Evolutionary conservation across 2,113 vertebrate species (phyloP).

Genomic region (Uria aalge): DNA sequence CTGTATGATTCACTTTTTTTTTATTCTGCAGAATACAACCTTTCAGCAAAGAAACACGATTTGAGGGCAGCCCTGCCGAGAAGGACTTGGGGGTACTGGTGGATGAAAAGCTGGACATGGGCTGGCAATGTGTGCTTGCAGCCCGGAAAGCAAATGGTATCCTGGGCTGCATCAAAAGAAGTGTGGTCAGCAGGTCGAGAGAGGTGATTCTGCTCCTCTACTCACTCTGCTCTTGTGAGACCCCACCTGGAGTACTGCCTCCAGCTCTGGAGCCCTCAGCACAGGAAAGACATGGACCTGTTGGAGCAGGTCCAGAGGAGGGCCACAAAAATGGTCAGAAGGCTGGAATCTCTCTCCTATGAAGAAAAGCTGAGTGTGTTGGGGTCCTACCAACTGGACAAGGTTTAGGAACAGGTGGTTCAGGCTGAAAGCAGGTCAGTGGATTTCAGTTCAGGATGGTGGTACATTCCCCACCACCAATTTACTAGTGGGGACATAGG

Average conservation of each 20-base stretch:
- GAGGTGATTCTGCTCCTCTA: background rate
- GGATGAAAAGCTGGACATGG: background rate
- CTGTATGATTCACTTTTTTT: background rate
- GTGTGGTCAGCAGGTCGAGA: accelerated
- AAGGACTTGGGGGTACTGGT: background rate
- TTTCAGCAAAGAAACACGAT: background rate
- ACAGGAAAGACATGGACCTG: background rate
- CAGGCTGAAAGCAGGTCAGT: background rate
- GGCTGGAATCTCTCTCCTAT: background rate
- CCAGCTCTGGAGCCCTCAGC: background rate
- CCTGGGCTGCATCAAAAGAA: background rate
- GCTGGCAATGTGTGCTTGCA: accelerated
- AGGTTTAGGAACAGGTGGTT: background rate
- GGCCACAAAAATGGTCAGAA: background rate
- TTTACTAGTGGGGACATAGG: background rate
- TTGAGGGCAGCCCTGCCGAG: background rate
- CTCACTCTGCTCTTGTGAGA: background rate
- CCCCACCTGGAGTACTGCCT: background rate
- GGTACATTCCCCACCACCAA: background rate
- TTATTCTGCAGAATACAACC: background rate
- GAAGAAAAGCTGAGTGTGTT: background rate
- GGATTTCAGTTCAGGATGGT: background rate
- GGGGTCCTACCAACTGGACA: background rate
- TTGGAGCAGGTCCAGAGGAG: background rate
- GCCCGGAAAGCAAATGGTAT: background rate